Conservation (phyloP, 2,888 invertebrate genomes). For the Acrobasis suavella region DNA sequence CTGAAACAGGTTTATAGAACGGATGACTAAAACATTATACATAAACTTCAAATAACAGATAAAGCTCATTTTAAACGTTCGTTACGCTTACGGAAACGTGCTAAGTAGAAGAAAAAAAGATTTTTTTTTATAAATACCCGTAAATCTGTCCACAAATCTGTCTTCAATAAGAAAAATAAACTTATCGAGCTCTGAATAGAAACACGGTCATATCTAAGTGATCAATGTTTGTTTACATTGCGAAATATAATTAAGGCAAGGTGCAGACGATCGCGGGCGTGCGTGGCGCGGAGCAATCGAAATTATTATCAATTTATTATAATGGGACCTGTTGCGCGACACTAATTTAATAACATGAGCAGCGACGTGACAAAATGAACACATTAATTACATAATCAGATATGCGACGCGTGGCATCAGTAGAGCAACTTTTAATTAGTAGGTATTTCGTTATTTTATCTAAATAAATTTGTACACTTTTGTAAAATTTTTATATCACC, state of each 20-base stretch:
- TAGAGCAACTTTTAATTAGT: neutral
- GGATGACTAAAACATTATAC: too few species aligned
- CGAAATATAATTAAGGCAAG: constrained; percentile 1
- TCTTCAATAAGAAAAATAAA: neutral
- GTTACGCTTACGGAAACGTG: too few species aligned
- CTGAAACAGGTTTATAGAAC: too few species aligned
- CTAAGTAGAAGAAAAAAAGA: neutral
- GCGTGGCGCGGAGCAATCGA: neutral
- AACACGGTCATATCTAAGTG: neutral
- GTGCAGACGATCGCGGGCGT: neutral
- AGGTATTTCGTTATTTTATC: neutral
- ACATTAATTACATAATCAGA: neutral
- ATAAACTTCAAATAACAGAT: too few species aligned
- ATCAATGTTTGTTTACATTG: constrained; percentile 9
- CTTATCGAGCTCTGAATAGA: neutral
- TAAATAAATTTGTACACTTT: too few species aligned
- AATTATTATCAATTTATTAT: constrained; percentile 2
- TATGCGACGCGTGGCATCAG: neutral
- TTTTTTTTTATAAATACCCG: neutral
- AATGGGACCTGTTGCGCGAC: neutral
- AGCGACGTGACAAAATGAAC: neutral
- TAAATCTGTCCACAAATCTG: neutral
- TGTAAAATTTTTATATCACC: too few species aligned
- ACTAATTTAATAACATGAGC: neutral
- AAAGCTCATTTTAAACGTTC: too few species aligned